Conservation (phyloP, 2,797 vertebrate genomes). For the Glyptemys insculpta region DNA sequence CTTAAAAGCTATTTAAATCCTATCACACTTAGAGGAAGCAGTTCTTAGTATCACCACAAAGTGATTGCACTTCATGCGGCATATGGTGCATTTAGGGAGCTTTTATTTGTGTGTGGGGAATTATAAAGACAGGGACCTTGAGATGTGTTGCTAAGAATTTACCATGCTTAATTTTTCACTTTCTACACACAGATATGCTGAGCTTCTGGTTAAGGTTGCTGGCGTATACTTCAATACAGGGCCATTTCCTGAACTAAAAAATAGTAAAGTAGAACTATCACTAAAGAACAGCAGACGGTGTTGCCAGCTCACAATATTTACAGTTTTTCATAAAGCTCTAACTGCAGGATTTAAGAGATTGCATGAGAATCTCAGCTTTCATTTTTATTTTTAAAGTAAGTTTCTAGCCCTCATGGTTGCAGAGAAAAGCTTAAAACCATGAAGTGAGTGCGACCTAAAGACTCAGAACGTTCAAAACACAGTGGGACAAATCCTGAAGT, state of each 20-base stretch:
- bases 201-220: not conserved
- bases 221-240: not conserved
- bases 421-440: not conserved
- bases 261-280: not conserved
- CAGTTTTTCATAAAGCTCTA: not conserved
- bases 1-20: rapidly evolving
- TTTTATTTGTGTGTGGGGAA: not conserved
- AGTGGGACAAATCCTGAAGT: not conserved
- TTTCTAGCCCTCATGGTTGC: not conserved
- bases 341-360: not conserved
- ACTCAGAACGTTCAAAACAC: not conserved
- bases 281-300: not conserved
- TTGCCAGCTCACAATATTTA: not conserved
- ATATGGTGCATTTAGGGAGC: not conserved
- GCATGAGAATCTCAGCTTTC: not conserved
- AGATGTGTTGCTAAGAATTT: rapidly evolving
- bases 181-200: rapidly evolving
- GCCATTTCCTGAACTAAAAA: not conserved
- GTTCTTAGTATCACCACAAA: not conserved
- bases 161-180: not conserved
- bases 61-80: not conserved
- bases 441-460: not conserved
- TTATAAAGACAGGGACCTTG: not conserved
- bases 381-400: not conserved
- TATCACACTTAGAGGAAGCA: not conserved